A percentile compares a stretch with the other conserved stretches of the same genome.
These are phyloP conservation scores for Hypotaenidia okinawae DNA, from an alignment of 2,797 vertebrate species.

Conservation along the genomic window DNA sequence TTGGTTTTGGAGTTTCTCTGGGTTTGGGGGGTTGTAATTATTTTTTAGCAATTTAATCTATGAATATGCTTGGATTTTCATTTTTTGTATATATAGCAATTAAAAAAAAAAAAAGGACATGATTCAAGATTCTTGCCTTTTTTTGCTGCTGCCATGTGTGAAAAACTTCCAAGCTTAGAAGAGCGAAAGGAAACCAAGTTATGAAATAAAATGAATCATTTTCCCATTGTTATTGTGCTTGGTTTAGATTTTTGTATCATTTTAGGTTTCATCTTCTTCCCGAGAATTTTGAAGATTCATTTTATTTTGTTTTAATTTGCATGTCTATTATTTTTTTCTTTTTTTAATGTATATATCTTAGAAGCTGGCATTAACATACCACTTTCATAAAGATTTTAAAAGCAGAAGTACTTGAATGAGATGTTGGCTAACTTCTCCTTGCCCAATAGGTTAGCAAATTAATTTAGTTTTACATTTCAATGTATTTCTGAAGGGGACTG, in stretches of 20 bases:
- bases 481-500: neutral
- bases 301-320: neutral
- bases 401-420: neutral
- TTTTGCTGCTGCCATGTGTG: neutral
- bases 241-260: neutral
- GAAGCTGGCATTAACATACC: neutral
- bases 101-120: neutral
- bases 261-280: neutral
- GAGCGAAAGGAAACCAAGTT: neutral
- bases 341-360: neutral
- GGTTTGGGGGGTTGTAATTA: neutral
- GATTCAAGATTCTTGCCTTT: neutral
- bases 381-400: neutral
- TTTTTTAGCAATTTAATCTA: neutral
- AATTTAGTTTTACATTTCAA: neutral
- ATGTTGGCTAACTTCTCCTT: neutral
- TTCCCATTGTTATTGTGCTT: neutral
- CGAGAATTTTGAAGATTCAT: neutral
- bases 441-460: neutral
- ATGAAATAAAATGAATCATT: neutral
- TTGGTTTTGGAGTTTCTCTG: neutral
- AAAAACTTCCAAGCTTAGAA: neutral
- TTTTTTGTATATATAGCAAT: neutral
- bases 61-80: neutral
- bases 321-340: neutral